phyloP scores from a whole-genome alignment of 2,888 invertebrate species.

The Folsomia manolachei region DNA sequence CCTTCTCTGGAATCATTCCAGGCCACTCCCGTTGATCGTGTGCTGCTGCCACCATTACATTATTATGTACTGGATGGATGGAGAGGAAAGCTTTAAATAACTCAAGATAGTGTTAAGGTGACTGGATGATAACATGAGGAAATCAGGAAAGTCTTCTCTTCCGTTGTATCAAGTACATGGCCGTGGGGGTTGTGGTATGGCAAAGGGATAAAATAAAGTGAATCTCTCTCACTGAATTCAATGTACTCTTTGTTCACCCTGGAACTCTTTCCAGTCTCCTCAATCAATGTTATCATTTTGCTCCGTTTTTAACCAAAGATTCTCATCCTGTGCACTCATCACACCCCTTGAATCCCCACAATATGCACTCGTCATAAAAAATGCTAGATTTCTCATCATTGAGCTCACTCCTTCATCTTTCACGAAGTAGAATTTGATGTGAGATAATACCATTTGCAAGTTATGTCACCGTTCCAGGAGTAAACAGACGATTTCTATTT shows the following conservation, averaged over 20 bases:
- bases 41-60: too few species aligned
- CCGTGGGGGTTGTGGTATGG: too few species aligned
- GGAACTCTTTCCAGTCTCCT: background rate
- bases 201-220: slow-evolving; percentile 3
- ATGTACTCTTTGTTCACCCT: slow-evolving; percentile 30
- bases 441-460: background rate
- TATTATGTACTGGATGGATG: background rate
- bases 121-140: background rate
- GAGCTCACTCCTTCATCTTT: too few species aligned
- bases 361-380: too few species aligned
- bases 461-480: background rate
- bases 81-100: background rate
- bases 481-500: background rate
- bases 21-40: background rate
- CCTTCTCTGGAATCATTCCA: too few species aligned
- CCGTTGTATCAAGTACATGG: too few species aligned
- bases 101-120: background rate
- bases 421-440: background rate
- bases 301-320: slow-evolving; percentile 9
- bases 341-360: background rate
- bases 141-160: too few species aligned
- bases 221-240: slow-evolving; percentile 24
- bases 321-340: background rate
- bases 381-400: too few species aligned
- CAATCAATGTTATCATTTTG: slow-evolving; percentile 39